Evolutionary conservation across 2,888 invertebrate species (phyloP), one percentile per base, ranked within the genome.

Genomic region (Drosophila mayaguana): DNA sequence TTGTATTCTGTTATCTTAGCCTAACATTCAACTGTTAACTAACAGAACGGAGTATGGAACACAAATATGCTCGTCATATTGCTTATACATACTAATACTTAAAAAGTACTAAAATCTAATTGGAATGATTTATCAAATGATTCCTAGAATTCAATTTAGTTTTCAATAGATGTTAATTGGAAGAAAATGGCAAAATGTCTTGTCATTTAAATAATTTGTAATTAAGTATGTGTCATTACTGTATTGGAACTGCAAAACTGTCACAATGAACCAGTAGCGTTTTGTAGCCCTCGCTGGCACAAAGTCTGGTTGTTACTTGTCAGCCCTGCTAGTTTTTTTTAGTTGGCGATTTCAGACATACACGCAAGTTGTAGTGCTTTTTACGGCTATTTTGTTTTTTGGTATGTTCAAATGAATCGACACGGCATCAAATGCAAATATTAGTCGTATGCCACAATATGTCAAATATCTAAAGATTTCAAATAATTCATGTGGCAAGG

Each of bases 321-420:
- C 77, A 74, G 55, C 80, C 80, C 75, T 80, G 66, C 46, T 63
- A 82, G 83, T 81, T 81, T 81, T 77, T 76, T 81, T 82, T 82
- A 81, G 77, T 85, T 81, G 86, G 67, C 82, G 69, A 81, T 83
- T 80, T 72, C 81, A 87, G 82, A 81, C 88, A 74, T 72, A 83
- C 84, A 78, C 82, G 84, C 77, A 78, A 76, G 77, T 72, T 78
- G 85, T 79, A 81, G 81, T 81, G 72, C 85, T 88, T 84, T 82
- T 88, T 88, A 88, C 87, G 87, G 89, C 89, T 84, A 81, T 86
- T 84, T 87, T 84, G 87, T 86, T 83, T 80, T 79, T 88, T 83
- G 83, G 83, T 84, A 84, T 70, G 83, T 84, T 59, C 66, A 59
- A 63, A 45, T 36, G 65, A n/a, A 63, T 25, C 48, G 65, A 56